phyloP scores from a whole-genome alignment of 2,888 invertebrate species.

The Scrobipalpa atriplicella region DNA sequence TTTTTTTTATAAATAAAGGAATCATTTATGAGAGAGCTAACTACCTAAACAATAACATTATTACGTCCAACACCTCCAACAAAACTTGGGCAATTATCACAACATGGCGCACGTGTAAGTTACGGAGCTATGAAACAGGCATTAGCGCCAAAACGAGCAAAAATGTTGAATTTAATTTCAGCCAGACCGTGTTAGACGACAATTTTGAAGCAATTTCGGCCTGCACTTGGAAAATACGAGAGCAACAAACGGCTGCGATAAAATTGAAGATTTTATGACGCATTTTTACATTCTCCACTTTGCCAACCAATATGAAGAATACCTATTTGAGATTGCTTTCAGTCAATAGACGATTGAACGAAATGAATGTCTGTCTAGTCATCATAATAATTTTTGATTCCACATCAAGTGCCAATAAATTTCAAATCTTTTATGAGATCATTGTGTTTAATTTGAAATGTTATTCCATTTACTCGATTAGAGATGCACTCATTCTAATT shows the following conservation, averaged over 20 bases:
- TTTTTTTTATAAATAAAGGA: no score
- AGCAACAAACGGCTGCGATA: neutral
- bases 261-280: slow-evolving; percentile 6
- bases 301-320: slow-evolving; percentile 7
- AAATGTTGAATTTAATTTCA: slow-evolving; percentile 29
- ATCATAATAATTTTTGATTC: no score
- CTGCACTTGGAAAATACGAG: neutral
- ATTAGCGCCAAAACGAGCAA: slow-evolving; percentile 29
- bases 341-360: neutral
- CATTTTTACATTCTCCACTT: neutral
- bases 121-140: slow-evolving; percentile 27
- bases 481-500: no score
- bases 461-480: no score
- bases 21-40: neutral
- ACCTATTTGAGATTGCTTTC: slow-evolving; percentile 7
- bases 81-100: slow-evolving; percentile 39
- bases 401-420: no score
- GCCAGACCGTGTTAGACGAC: slow-evolving; percentile 12
- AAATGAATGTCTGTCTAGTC: no score
- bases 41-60: neutral
- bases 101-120: slow-evolving; percentile 38
- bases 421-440: no score
- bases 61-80: slow-evolving; percentile 33
- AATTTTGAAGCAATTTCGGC: slow-evolving; percentile 13
- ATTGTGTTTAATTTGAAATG: no score